Percentiles rank a stretch among this genome's conserved stretches.
Evolutionary conservation across 2,113 vertebrate species (phyloP).

Genomic region (Engystomops pustulosus): DNA sequence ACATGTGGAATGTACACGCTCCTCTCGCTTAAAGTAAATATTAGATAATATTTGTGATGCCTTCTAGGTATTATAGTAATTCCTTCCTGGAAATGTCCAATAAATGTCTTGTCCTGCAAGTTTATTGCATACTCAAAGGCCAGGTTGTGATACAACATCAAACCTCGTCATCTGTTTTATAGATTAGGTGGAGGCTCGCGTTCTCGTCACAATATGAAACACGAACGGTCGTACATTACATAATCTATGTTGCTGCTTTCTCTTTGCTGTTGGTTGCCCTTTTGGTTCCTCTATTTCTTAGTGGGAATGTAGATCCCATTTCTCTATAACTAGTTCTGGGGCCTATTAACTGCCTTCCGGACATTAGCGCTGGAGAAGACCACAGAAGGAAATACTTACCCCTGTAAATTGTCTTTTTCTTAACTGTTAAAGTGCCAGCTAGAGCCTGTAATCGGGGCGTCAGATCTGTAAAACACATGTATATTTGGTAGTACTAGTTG

Average conservation of each 20-base stretch:
- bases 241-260: background rate
- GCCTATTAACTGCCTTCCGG: slow-evolving; percentile 50
- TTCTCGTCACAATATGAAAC: slow-evolving; percentile 1
- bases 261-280: slow-evolving; percentile 16
- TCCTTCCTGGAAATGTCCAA: slow-evolving; percentile 18
- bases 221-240: slow-evolving; percentile 9
- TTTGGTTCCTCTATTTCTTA: slow-evolving; percentile 12
- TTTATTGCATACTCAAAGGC: background rate
- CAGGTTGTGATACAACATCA: background rate
- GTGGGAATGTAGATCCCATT: slow-evolving; percentile 28
- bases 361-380: slow-evolving; percentile 45
- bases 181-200: background rate
- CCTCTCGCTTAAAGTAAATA: slow-evolving; percentile 4
- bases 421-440: slow-evolving; percentile 44
- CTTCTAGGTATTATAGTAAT: background rate
- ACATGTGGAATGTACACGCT: background rate
- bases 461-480: background rate
- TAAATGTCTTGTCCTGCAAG: slow-evolving; percentile 3
- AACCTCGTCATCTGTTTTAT: slow-evolving; percentile 11
- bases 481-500: background rate
- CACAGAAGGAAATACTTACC: slow-evolving; percentile 54
- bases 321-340: slow-evolving; percentile 34
- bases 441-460: background rate
- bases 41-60: background rate
- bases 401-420: slow-evolving; percentile 45